phyloP scores from a whole-genome alignment of 2,888 invertebrate species.

The Sphecodes monilicornis region DNA sequence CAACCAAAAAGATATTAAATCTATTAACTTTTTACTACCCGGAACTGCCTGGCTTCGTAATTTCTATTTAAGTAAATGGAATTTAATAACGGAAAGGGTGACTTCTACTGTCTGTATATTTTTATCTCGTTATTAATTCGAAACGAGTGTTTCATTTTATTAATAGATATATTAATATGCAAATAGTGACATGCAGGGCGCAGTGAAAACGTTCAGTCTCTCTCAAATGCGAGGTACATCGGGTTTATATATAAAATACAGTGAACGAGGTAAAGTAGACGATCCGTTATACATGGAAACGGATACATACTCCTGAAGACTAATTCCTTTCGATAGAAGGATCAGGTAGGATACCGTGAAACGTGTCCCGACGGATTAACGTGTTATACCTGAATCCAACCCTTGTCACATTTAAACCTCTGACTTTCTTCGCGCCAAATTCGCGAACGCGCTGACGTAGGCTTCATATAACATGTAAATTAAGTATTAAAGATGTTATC shows the following conservation, averaged over 20 bases:
- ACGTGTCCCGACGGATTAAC: conserved; percentile 54
- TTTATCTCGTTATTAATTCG: background rate
- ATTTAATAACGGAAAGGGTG: background rate
- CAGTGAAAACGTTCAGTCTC: background rate
- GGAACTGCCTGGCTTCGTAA: background rate
- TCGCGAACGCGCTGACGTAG: conserved; percentile 30
- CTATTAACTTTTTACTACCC: background rate
- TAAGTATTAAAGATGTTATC: background rate
- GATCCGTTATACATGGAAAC: conserved; percentile 1
- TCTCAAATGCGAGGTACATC: background rate
- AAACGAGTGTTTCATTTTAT: background rate
- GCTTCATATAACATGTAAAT: conserved; percentile 12
- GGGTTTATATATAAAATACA: background rate
- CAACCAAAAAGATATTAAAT: background rate
- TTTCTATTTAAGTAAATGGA: background rate
- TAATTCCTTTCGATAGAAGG: conserved; percentile 63
- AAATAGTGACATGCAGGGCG: background rate
- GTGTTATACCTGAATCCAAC: conserved; percentile 55
- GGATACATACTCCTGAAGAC: conserved; percentile 37
- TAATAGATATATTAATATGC: background rate
- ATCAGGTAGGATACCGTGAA: conserved; percentile 51
- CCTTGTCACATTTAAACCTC: conserved; percentile 60
- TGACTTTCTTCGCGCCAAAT: conserved; percentile 47
- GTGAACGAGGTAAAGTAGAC: conserved; percentile 10
- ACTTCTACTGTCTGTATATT: background rate